Evolutionary conservation across 2,797 vertebrate species (phyloP).

Genomic region (Botia almorhae): DNA sequence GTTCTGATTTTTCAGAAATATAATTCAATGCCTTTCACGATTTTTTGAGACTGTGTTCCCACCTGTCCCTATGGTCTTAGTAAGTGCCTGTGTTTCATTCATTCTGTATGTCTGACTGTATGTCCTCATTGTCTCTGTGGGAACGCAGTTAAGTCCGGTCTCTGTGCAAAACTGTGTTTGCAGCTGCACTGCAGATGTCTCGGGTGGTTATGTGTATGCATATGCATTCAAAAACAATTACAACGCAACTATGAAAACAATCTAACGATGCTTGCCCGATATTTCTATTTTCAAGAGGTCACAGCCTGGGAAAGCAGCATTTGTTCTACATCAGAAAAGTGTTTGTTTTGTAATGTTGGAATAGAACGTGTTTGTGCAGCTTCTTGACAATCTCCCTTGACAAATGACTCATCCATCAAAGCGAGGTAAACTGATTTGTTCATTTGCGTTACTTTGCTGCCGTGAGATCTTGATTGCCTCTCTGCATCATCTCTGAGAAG

Average conservation of each 20-base stretch:
- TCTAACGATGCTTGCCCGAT: constrained; percentile 9
- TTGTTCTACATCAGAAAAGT: constrained; percentile 30
- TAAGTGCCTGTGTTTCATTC: no score
- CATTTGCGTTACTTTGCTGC: constrained; percentile 30
- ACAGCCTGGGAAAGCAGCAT: constrained; percentile 19
- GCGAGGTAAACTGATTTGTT: constrained; percentile 47
- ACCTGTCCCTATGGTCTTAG: no score
- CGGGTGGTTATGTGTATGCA: not conserved
- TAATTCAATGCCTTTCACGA: no score
- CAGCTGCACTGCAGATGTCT: constrained; percentile 9
- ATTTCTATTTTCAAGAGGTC: constrained; percentile 29
- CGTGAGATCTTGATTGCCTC: constrained; percentile 47
- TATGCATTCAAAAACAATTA: not conserved
- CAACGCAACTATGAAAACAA: not conserved
- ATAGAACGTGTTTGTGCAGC: constrained; percentile 30
- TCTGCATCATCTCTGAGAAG: constrained; percentile 25
- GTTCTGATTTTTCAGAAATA: no score
- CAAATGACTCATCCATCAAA: constrained; percentile 48
- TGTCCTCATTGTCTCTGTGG: not conserved
- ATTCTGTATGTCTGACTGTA: no score
- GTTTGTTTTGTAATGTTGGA: constrained; percentile 42
- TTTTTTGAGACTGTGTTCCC: no score
- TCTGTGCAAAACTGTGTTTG: not conserved
- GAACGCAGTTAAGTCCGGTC: no score
- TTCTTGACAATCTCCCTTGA: constrained; percentile 35